Conservation (phyloP, 2,888 invertebrate species). For the Eumerus sabulonum region DNA sequence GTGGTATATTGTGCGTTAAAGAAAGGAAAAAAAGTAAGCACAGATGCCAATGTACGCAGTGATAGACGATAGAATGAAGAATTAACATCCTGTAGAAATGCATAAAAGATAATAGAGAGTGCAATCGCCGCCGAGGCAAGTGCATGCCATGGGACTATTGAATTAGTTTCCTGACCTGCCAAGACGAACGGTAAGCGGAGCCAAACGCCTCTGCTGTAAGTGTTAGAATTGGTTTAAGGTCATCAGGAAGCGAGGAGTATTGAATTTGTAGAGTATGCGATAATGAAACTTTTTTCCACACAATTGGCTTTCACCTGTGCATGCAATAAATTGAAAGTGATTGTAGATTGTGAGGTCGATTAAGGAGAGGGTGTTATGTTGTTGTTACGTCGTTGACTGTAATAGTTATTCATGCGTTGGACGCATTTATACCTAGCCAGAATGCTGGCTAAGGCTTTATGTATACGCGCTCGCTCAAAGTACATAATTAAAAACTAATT, state of each 20-base stretch:
- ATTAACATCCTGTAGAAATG: slow-evolving; percentile 44
- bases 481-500: slow-evolving; percentile 8
- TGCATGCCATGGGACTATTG: slow-evolving; percentile 28
- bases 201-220: slow-evolving; percentile 4
- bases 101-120: slow-evolving; percentile 37
- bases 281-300: slow-evolving; percentile 37
- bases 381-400: slow-evolving; percentile 24
- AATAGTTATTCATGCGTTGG: slow-evolving; percentile 28
- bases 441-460: slow-evolving; percentile 8
- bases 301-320: slow-evolving; percentile 55
- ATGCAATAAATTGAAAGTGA: slow-evolving; percentile 52
- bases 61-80: slow-evolving; percentile 20
- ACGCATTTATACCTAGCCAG: neutral
- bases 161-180: slow-evolving; percentile 10
- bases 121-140: slow-evolving; percentile 24
- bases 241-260: slow-evolving; percentile 57
- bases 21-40: slow-evolving; percentile 28
- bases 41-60: slow-evolving; percentile 62
- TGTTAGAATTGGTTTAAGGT: slow-evolving; percentile 58
- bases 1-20: slow-evolving; percentile 33
- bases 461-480: neutral
- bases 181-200: neutral
- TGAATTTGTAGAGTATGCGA: slow-evolving; percentile 39
- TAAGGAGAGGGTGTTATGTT: slow-evolving; percentile 6
- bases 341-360: slow-evolving; percentile 40